A percentile compares a stretch with the other conserved stretches of the same genome.
These are phyloP conservation scores for Nesoenas mayeri DNA, from an alignment of 2,113 vertebrate genomes.

Conservation along the genomic window DNA sequence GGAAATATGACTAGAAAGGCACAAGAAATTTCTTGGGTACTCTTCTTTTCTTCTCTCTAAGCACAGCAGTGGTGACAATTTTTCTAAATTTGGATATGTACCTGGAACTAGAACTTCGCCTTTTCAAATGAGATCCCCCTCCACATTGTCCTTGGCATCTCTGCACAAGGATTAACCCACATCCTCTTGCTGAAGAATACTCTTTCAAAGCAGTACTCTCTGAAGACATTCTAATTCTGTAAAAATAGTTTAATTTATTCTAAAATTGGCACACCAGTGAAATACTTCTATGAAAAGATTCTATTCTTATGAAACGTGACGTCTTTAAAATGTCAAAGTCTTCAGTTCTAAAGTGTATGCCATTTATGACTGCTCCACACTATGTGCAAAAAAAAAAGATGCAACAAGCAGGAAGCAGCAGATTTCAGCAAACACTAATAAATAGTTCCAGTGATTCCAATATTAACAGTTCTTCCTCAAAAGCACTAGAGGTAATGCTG, in stretches of 20 bases:
- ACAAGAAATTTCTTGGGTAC: neutral
- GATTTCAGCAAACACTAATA: neutral
- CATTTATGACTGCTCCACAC: neutral
- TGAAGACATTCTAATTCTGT: neutral
- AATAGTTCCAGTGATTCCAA: neutral
- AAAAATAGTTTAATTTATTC: neutral
- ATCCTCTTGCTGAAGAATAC: neutral
- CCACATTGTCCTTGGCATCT: neutral
- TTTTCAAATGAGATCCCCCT: slow-evolving; percentile 14
- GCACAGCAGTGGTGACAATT: neutral
- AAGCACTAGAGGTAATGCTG: neutral
- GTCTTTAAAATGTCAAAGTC: neutral
- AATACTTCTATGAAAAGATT: neutral
- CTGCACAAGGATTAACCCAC: neutral
- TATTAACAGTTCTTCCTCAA: neutral
- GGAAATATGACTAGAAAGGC: neutral
- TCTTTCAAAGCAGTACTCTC: neutral
- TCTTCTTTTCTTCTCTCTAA: neutral
- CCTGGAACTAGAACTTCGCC: neutral
- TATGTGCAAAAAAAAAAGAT: neutral
- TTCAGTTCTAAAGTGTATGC: neutral
- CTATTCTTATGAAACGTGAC: neutral
- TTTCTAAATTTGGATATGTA: slow-evolving; percentile 2
- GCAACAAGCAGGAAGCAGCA: neutral
- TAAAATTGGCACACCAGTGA: neutral